Evolutionary conservation across 2,888 invertebrate species (phyloP).

Genomic region (Abrostola tripartita): DNA sequence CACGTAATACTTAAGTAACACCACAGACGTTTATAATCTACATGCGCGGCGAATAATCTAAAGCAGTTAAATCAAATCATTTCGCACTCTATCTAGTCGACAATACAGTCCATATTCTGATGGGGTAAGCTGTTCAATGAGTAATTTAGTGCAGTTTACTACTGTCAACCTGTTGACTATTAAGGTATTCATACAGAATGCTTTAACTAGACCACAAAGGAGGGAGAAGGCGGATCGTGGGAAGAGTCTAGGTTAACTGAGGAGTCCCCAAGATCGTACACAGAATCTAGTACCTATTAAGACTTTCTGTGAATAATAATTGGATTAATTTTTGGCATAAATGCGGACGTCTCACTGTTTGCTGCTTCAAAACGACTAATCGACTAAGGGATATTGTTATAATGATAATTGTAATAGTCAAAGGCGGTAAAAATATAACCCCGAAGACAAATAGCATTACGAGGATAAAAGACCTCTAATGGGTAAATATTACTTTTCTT

Average conservation of each 20-base stretch:
- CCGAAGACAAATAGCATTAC: too few relatives aligned
- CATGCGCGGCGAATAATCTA: slow-evolving; percentile 34
- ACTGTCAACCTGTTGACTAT: slow-evolving; percentile 51
- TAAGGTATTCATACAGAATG: slow-evolving; percentile 54
- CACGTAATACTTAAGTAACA: slow-evolving; percentile 41
- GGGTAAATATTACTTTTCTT: too few relatives aligned
- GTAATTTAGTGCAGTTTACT: slow-evolving; percentile 56
- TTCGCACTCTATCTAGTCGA: slow-evolving; percentile 2
- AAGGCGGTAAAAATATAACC: too few relatives aligned
- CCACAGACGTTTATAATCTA: slow-evolving; percentile 35
- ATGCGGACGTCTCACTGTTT: too few relatives aligned
- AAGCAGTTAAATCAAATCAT: slow-evolving; percentile 7
- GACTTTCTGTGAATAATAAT: too few relatives aligned
- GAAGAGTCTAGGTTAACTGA: background rate
- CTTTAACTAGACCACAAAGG: slow-evolving; percentile 62
- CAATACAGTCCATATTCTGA: slow-evolving; percentile 16
- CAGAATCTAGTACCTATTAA: too few relatives aligned
- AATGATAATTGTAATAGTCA: too few relatives aligned
- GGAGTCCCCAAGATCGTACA: too few relatives aligned
- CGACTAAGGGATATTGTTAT: too few relatives aligned
- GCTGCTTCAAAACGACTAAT: too few relatives aligned
- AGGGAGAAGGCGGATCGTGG: slow-evolving; percentile 4
- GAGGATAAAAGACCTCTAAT: too few relatives aligned
- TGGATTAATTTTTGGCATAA: too few relatives aligned
- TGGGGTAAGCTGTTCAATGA: slow-evolving; percentile 35